phyloP scores from a whole-genome alignment of 1,140 invertebrate species.

The Macrobrachium nipponense region DNA sequence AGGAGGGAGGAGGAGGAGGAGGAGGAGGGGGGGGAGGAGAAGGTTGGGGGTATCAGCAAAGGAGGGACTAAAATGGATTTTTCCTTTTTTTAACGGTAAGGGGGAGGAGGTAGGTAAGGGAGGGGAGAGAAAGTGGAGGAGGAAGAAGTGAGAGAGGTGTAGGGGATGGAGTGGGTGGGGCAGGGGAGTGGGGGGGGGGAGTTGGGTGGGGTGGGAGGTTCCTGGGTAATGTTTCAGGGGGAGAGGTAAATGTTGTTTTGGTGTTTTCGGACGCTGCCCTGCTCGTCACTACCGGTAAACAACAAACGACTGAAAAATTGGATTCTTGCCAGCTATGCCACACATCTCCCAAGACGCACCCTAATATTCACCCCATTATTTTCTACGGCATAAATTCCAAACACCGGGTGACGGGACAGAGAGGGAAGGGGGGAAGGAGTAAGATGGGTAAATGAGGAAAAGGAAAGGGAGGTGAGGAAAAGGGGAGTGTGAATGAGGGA shows the following conservation, averaged over 20 bases:
- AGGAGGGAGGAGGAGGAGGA: too few species aligned
- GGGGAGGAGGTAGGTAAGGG: background rate
- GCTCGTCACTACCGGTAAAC: slow-evolving; percentile 52
- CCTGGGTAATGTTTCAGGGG: background rate
- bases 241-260: background rate
- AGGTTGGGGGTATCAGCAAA: background rate
- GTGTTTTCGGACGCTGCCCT: slow-evolving; percentile 29
- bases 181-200: too few species aligned
- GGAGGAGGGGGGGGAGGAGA: background rate
- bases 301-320: slow-evolving; percentile 53
- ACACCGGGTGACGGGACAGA: background rate
- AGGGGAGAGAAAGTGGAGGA: background rate
- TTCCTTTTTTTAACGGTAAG: background rate
- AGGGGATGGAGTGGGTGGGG: too few species aligned
- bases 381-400: slow-evolving; percentile 40
- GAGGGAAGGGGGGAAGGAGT: background rate
- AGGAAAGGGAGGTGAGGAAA: background rate
- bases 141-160: background rate
- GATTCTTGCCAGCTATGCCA: slow-evolving; percentile 41
- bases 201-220: background rate
- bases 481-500: background rate
- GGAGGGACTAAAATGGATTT: background rate
- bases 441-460: background rate
- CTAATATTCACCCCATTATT: slow-evolving; percentile 40
- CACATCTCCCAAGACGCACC: background rate